Base-by-base conservation (phyloP, 2,113 vertebrate genomes). In the Alouatta palliata region DNA sequence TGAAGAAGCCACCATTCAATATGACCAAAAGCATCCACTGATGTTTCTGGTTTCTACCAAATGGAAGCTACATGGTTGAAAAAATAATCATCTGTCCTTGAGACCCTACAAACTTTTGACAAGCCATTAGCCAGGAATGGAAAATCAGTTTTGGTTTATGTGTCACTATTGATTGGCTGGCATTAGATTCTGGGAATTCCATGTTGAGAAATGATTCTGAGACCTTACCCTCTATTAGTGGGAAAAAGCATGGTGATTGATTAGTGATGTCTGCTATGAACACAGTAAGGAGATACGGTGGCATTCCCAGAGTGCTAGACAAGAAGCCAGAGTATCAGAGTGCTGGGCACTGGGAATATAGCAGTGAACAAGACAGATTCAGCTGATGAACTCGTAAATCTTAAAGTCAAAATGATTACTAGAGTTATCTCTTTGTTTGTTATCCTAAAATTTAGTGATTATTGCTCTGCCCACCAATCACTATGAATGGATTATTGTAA, bases 151-250 rank as follows among this genome's bases (percentile, higher is more conserved):
- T 93, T 75, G 20, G 5, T 32, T 83, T 80, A 61, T 88, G 56
- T 83, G 40, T 45, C 8, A 70, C 5, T 80, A 87, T 45, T 87
- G 52, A 75, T 71, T 58, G 81, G 12, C 7, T 77, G 71, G 52
- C 32, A 86, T 79, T 96, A 76, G n/a, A 75, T 91, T 81, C 80
- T 94, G 71, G 23, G 52, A 35, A 80, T 94, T 76, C 64, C 79
- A 37, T 71, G 64, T 52, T 79, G 40, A 91, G 66, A 87, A 64
- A 82, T 90, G 64, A 94, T 37, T 90, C 37, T 68, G 79, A 73
- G 21, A 10, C 14, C 40, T 75, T 12, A 54, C 14, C 54, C 40
- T 75, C 21, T n/a, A n/a, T 90, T 5, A 35, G 3, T 16, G 7
- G 14, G 66, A 66, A 66, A 90, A 52, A 90, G 1, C 40, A 32